These are phyloP conservation scores for Tribolium castaneum DNA, from an alignment of 1,140 invertebrate genomes.

Conservation along the genomic window DNA sequence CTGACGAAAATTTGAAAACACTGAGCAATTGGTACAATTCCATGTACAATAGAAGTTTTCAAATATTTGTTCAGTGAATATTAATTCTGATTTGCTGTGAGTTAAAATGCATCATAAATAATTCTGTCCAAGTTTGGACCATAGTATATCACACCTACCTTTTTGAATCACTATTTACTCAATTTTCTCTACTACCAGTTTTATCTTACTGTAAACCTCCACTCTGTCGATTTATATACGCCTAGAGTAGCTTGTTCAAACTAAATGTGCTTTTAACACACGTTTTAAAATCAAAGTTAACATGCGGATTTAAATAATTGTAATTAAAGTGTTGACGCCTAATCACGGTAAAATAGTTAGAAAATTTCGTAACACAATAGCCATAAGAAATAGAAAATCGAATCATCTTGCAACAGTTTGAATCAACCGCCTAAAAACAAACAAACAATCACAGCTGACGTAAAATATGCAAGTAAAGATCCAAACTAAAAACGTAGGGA, in stretches of 20 bases:
- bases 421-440: not conserved
- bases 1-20: too few relatives aligned
- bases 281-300: slow-evolving; percentile 22
- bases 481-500: not conserved
- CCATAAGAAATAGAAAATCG: not conserved
- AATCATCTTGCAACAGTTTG: not conserved
- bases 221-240: not conserved
- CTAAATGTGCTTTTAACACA: slow-evolving; percentile 23
- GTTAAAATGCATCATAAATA: not conserved
- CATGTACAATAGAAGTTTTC: too few relatives aligned
- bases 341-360: slow-evolving; percentile 23
- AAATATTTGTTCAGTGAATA: too few relatives aligned
- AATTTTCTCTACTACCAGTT: not conserved
- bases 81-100: too few relatives aligned
- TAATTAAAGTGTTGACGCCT: slow-evolving; percentile 22
- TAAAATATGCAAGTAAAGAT: slow-evolving; percentile 18
- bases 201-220: not conserved
- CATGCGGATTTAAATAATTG: slow-evolving; percentile 18
- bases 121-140: not conserved
- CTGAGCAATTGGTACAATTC: too few relatives aligned
- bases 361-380: slow-evolving; percentile 4
- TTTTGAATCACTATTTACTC: not conserved
- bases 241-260: slow-evolving; percentile 13
- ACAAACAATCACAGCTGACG: not conserved
- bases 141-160: not conserved